Evolutionary conservation across 1,140 invertebrate genomes (phyloP).

Genomic region (Eriocheir sinensis): DNA sequence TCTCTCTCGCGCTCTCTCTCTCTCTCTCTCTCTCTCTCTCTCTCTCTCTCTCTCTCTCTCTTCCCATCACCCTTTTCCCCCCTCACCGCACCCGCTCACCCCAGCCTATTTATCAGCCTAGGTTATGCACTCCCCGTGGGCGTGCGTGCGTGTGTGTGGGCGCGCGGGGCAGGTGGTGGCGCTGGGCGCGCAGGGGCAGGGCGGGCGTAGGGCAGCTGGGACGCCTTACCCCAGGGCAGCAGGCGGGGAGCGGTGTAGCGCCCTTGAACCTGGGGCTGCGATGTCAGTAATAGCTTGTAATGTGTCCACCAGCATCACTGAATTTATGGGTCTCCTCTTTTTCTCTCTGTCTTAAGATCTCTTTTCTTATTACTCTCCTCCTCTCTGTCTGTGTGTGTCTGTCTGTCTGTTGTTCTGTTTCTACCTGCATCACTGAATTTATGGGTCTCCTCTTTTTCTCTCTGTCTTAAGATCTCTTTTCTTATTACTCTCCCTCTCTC

Average conservation of each 20-base stretch:
- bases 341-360: slow-evolving; percentile 18
- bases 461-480: no score
- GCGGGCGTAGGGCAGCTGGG: no score
- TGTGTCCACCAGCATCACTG: slow-evolving; percentile 53
- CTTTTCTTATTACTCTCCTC: no score
- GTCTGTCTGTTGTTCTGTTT: no score
- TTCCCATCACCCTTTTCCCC: not conserved
- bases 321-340: slow-evolving; percentile 56
- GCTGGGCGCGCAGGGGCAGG: slow-evolving; percentile 51
- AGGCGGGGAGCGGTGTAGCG: slow-evolving; percentile 50
- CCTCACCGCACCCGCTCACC: not conserved
- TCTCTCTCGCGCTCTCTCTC: not conserved
- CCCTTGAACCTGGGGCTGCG: slow-evolving; percentile 46
- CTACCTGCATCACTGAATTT: no score
- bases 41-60: not conserved
- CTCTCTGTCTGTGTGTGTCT: no score
- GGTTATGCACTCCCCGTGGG: not conserved
- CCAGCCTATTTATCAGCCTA: not conserved
- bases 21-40: not conserved
- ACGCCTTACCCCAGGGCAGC: slow-evolving; percentile 54
- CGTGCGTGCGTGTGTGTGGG: not conserved
- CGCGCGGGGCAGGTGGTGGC: slow-evolving; percentile 28
- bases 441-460: no score
- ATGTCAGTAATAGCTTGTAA: slow-evolving; percentile 72
- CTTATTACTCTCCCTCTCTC: no score